Base-by-base conservation (phyloP, 2,113 vertebrate species). In the Barbus barbus region DNA sequence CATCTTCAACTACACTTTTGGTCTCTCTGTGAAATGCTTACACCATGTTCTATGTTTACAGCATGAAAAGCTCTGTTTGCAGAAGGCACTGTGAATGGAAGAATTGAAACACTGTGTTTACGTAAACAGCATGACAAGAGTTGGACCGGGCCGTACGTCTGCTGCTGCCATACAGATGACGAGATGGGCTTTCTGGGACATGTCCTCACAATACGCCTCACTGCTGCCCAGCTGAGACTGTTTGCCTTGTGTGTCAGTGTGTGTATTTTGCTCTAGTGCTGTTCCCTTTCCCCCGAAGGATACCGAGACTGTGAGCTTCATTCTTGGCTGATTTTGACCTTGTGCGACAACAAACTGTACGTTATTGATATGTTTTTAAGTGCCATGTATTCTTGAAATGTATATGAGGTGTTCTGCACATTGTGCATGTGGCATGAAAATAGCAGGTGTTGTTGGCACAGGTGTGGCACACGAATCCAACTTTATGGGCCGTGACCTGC, bases 151-250 rank as follows among this genome's bases (percentile, higher is more conserved):
- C 31, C 28, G 6, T 9, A 26, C 3, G 38, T 9, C 0, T 91
- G 88, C 90, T 91, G 90, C 91, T 91, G 90, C 91, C 89, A 88
- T 58, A 89, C 81, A 90, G 81, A 60, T 61, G 63, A 78, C 18
- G 38, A n/a, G 26, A 26, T 1, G 44, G 44, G n/a, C 20, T 63
- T n/a, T 76, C 60, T 69, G 58, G 51, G 77, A 84, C 26, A 60
- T 51, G 71, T 84, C 86, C 65, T 82, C 33, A 41, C 67, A 46
- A 74, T 77, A 75, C 2, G 16, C 33, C 69, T 75, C 67, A 65
- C n/a, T 41, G 9, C 73, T 28, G 67, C 36, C 74, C 51, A 33
- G 67, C 60, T 56, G 41, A 56, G 31, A 28, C 24, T 56, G 48
- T 74, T 44, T 20, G 36, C 12, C 18, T 58, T 36, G 31, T 4